phyloP scores from a whole-genome alignment of 2,888 invertebrate species.

The Lepidocyrtinus sp. region DNA sequence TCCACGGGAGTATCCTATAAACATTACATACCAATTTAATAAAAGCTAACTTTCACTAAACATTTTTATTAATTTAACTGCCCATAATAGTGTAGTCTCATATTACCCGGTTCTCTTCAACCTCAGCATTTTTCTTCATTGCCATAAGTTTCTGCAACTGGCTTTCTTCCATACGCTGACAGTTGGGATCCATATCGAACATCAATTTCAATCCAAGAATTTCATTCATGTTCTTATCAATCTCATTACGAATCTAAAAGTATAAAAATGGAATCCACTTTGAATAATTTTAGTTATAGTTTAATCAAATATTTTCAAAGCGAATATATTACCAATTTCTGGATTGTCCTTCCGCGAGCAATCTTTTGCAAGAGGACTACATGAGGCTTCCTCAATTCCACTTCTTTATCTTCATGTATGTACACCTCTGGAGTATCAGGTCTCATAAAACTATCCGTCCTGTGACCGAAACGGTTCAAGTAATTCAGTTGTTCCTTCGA shows the following conservation, averaged over 20 bases:
- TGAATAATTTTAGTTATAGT: background rate
- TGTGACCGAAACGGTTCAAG: background rate
- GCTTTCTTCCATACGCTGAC: slow-evolving; percentile 52
- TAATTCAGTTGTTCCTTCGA: slow-evolving; percentile 25
- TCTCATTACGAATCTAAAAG: slow-evolving; percentile 65
- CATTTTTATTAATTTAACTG: background rate
- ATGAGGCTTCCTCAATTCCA: slow-evolving; percentile 53
- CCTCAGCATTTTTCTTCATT: slow-evolving; percentile 49
- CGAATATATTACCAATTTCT: slow-evolving; percentile 77
- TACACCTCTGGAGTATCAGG: slow-evolving; percentile 49
- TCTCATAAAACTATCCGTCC: slow-evolving; percentile 19
- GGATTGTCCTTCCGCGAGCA: slow-evolving; percentile 81
- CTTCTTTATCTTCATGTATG: slow-evolving; percentile 56
- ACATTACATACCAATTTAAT: background rate
- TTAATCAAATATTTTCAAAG: background rate
- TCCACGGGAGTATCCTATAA: slow-evolving; percentile 76
- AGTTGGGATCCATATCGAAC: slow-evolving; percentile 67
- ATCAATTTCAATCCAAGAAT: slow-evolving; percentile 62
- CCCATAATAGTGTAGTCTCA: background rate
- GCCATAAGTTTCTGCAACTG: slow-evolving; percentile 51
- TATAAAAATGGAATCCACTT: background rate
- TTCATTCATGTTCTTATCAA: slow-evolving; percentile 62
- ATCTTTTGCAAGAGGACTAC: slow-evolving; percentile 78
- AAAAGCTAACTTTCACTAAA: background rate
- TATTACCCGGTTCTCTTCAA: slow-evolving; percentile 38